Evolutionary conservation across 2,113 vertebrate species (phyloP).

Genomic region (Phrynosoma platyrhinos): DNA sequence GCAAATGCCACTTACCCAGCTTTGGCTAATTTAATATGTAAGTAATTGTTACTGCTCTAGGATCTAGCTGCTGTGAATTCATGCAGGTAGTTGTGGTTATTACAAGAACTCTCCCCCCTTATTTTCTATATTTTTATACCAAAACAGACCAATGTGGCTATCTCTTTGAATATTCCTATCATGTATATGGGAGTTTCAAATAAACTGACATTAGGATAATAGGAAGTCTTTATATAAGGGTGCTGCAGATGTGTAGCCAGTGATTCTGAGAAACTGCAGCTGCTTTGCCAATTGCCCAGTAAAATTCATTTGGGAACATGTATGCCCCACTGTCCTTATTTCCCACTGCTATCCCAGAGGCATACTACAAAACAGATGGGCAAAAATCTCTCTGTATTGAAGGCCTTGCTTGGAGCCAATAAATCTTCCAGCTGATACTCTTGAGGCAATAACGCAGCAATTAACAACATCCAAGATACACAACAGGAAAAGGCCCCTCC

Average conservation of each 20-base stretch:
- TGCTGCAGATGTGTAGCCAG: neutral
- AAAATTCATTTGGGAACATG: neutral
- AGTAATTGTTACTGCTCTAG: neutral
- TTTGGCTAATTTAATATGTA: neutral
- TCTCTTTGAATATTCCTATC: too few species aligned
- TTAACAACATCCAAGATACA: neutral
- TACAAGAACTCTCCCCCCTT: too few species aligned
- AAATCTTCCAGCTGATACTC: slow-evolving; percentile 3
- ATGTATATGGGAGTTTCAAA: neutral
- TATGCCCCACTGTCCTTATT: neutral
- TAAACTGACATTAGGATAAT: neutral
- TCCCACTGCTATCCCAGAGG: neutral
- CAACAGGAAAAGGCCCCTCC: slow-evolving; percentile 30
- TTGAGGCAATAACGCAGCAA: neutral
- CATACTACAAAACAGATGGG: neutral
- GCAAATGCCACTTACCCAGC: neutral
- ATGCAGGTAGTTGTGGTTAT: neutral
- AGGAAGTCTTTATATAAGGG: neutral
- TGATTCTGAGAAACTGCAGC: neutral
- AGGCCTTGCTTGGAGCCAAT: accelerated
- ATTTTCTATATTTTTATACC: too few species aligned
- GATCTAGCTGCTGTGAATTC: neutral
- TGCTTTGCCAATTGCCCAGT: neutral
- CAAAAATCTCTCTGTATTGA: neutral
- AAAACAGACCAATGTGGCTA: too few species aligned